Conservation (phyloP, 30 jellyfish, hydroid and myxozoan genomes). For the Calvadosia cruxmelitensis region DNA sequence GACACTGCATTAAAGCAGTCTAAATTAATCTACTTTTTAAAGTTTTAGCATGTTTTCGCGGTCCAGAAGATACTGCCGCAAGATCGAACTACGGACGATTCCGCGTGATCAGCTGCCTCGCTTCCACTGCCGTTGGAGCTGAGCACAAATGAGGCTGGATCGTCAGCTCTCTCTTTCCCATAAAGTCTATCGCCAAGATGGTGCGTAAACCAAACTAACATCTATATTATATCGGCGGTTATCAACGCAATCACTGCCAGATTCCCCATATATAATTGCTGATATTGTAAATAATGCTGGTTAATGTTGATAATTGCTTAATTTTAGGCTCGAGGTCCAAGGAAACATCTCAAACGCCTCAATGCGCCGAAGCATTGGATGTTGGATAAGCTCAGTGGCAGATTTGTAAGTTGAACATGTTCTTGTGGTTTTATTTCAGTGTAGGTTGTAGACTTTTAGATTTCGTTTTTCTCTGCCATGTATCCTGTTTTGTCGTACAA, state of each 20-base stretch:
- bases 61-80: too few species aligned
- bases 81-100: too few species aligned
- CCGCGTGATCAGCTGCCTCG: too few species aligned
- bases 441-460: too few species aligned
- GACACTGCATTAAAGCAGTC: too few species aligned
- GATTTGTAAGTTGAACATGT: constrained; percentile 47
- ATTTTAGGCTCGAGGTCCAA: constrained; percentile 96
- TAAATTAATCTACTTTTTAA: too few species aligned
- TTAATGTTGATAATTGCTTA: background rate
- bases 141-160: background rate
- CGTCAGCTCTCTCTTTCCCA: background rate
- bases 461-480: too few species aligned
- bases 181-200: background rate
- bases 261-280: background rate
- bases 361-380: constrained; percentile 99
- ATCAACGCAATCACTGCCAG: background rate
- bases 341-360: constrained; percentile 99
- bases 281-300: background rate
- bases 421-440: background rate
- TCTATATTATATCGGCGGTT: background rate
- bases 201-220: background rate
- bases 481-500: too few species aligned
- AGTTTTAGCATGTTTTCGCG: too few species aligned
- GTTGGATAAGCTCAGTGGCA: constrained; percentile 97
- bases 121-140: too few species aligned